Percentiles rank a stretch among this genome's conserved stretches.
Conservation (phyloP, 2,797 vertebrate species). For the Arnoldichthys spilopterus region DNA sequence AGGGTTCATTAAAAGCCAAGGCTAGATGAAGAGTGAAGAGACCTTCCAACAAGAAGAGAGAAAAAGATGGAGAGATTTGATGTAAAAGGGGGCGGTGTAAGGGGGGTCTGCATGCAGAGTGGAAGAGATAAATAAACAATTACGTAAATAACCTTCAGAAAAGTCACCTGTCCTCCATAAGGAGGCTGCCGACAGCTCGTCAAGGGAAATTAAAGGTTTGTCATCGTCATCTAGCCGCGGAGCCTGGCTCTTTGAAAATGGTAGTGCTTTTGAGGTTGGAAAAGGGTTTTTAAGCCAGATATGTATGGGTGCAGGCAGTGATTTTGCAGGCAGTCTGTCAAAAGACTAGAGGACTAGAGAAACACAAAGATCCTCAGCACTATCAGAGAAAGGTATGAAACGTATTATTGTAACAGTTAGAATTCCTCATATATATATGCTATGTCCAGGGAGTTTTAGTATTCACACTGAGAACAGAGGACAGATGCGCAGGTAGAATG, state of each 20-base stretch:
- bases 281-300: constrained; percentile 86
- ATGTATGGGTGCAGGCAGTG: constrained; percentile 86
- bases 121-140: constrained; percentile 68
- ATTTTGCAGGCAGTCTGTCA: constrained; percentile 75
- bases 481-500: constrained; percentile 33
- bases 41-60: constrained; percentile 27
- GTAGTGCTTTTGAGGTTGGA: constrained; percentile 88
- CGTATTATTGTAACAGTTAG: neutral
- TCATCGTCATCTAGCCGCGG: constrained; percentile 86
- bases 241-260: constrained; percentile 89
- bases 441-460: constrained; percentile 29
- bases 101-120: constrained; percentile 25
- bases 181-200: constrained; percentile 87
- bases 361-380: constrained; percentile 10
- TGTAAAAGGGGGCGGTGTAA: neutral
- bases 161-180: constrained; percentile 86
- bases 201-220: constrained; percentile 96
- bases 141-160: constrained; percentile 83
- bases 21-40: constrained; percentile 50
- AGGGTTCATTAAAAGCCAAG: constrained; percentile 40
- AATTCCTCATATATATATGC: too few species aligned
- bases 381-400: constrained; percentile 17
- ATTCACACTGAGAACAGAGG: constrained; percentile 42
- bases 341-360: constrained; percentile 61
- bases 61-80: constrained; percentile 49